These are phyloP conservation scores for Dipodomys stephensi DNA, from an alignment of 2,113 vertebrate species.

Conservation along the genomic window DNA sequence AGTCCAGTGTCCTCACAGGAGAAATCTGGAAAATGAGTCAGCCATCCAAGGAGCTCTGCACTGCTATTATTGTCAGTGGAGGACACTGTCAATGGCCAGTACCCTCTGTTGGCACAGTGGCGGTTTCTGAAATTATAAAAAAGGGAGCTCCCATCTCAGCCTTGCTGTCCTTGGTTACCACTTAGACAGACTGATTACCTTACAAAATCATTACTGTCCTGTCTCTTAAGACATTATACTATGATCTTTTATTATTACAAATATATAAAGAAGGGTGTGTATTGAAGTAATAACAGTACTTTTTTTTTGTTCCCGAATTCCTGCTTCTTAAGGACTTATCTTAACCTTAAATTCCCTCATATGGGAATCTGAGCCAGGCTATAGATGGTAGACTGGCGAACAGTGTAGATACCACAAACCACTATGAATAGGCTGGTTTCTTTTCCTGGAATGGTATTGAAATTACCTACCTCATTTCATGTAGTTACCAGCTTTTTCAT, in stretches of 20 bases:
- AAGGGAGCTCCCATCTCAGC: not conserved
- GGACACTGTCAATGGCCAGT: too few species aligned
- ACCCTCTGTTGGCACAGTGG: too few species aligned
- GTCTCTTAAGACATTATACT: not conserved
- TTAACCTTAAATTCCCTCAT: constrained; percentile 27
- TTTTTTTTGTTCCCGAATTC: not conserved
- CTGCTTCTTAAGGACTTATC: not conserved
- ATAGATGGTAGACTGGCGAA: not conserved
- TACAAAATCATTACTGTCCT: not conserved
- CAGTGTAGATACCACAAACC: not conserved
- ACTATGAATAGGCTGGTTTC: not conserved
- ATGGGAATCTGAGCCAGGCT: not conserved
- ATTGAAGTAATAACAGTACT: constrained; percentile 14
- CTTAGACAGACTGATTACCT: not conserved
- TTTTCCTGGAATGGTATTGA: constrained; percentile 7
- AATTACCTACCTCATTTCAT: not conserved
- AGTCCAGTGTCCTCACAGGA: not conserved
- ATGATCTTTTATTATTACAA: not conserved
- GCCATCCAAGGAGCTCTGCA: not conserved
- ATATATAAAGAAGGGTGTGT: not conserved
- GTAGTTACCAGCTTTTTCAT: not conserved
- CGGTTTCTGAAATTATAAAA: not conserved
- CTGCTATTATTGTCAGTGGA: not conserved
- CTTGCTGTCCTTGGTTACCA: not conserved
- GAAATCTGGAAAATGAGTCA: not conserved